These are phyloP conservation scores for Phoebastria nigripes DNA, from an alignment of 2,797 vertebrate genomes.

Conservation along the genomic window DNA sequence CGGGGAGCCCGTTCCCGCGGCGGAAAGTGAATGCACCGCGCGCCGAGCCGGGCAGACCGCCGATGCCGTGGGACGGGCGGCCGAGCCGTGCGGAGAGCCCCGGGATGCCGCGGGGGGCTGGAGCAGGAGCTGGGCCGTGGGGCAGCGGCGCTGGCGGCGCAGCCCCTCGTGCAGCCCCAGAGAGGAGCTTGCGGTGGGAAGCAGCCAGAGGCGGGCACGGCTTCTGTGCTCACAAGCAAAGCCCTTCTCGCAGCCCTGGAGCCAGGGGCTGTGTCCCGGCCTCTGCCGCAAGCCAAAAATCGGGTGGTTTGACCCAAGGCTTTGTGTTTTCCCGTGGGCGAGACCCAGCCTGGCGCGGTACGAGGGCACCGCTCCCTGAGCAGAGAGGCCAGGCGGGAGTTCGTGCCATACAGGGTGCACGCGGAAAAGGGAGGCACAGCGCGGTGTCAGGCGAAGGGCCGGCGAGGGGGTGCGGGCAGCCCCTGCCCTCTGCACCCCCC, in stretches of 20 bases:
- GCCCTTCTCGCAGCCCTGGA: neutral
- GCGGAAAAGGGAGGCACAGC: neutral
- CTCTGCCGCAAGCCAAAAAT: neutral
- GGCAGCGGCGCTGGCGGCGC: no score
- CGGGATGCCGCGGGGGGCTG: neutral
- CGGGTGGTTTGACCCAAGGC: neutral
- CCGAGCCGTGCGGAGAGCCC: neutral
- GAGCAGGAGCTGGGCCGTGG: neutral
- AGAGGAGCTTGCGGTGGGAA: neutral
- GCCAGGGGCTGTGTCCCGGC: neutral
- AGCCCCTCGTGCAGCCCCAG: neutral
- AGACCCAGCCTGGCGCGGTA: neutral
- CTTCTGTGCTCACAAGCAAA: neutral
- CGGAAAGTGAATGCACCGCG: fast-evolving
- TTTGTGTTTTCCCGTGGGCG: neutral
- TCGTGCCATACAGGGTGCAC: neutral
- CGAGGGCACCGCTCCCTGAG: neutral
- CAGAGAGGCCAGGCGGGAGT: neutral
- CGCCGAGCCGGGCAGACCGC: fast-evolving
- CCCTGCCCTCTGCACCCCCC: neutral
- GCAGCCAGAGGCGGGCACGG: neutral
- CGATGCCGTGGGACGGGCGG: fast-evolving
- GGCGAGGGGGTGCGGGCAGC: neutral
- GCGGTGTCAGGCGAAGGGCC: neutral
- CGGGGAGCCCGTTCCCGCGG: neutral